Evolutionary conservation across 2,797 vertebrate species (phyloP).

Genomic region (Aphelocoma californica): DNA sequence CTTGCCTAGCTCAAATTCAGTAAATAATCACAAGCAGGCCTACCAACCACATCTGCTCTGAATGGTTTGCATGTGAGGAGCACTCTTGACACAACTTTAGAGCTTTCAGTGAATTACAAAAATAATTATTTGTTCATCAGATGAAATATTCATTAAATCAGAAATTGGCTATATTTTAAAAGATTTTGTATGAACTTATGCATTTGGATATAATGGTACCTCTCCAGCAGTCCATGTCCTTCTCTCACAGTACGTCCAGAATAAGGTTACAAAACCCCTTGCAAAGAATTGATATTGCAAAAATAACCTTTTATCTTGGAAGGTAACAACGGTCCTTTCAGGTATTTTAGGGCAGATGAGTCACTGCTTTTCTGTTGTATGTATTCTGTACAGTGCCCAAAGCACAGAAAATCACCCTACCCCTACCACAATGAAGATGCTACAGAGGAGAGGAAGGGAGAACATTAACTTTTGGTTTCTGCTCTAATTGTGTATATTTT

Average conservation of each 20-base stretch:
- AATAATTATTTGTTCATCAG: not conserved
- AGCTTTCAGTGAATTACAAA: not conserved
- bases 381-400: not conserved
- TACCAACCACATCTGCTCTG: not conserved
- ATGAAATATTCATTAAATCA: not conserved
- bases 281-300: not conserved
- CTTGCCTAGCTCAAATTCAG: not conserved
- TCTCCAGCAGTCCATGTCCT: not conserved
- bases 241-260: not conserved
- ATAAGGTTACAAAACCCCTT: not conserved
- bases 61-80: fast-evolving
- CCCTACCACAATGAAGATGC: not conserved
- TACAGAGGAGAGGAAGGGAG: not conserved
- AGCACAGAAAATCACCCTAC: not conserved
- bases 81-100: not conserved
- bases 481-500: not conserved
- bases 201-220: not conserved
- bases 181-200: not conserved
- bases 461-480: not conserved
- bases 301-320: not conserved
- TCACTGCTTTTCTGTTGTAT: not conserved
- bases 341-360: not conserved
- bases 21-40: not conserved
- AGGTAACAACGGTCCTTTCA: not conserved
- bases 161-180: not conserved